Evolutionary conservation across 1,140 invertebrate genomes (phyloP).

Genomic region (Apis mellifera): Amel_HAv3.1 CM009939.2:11473501-11474000

Average conservation of each 20-base stretch:
- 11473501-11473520: conserved; percentile 6
- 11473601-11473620: neutral
- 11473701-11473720: neutral
- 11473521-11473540: neutral
- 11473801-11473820: neutral
- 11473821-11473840: neutral
- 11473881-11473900: conserved; percentile 21
- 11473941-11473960: neutral
- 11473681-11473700: neutral
- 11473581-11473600: neutral
- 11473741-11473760: no score
- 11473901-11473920: neutral
- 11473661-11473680: neutral
- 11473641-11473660: neutral
- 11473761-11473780: neutral
- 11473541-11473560: neutral
- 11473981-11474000: neutral
- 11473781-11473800: conserved; percentile 3
- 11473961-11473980: conserved; percentile 14
- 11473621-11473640: neutral
- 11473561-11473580: neutral
- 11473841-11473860: neutral
- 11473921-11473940: neutral
- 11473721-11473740: neutral
- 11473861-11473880: neutral